phyloP scores from a whole-genome alignment of 2,888 invertebrate genomes.

The Lasioglossum lativentre region DNA sequence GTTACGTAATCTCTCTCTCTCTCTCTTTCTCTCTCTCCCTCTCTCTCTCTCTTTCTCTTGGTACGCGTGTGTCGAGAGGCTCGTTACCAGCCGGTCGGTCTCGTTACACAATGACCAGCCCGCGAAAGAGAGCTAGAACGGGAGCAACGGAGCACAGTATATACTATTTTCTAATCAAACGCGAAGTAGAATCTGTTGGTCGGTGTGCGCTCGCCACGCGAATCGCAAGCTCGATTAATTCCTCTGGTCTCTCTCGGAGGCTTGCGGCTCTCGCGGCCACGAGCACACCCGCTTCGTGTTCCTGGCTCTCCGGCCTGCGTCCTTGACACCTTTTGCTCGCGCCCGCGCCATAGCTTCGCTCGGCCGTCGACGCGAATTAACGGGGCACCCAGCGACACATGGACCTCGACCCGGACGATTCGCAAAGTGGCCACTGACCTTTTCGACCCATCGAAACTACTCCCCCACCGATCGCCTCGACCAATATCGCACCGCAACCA shows the following conservation, averaged over 20 bases:
- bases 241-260: background rate
- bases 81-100: constrained; percentile 47
- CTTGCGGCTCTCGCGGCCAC: background rate
- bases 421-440: constrained; percentile 73
- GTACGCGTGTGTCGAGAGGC: constrained; percentile 33
- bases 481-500: background rate
- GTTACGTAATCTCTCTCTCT: constrained; percentile 55
- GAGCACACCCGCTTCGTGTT: constrained; percentile 26
- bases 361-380: constrained; percentile 52
- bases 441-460: constrained; percentile 56
- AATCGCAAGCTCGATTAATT: constrained; percentile 6
- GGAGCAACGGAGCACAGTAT: constrained; percentile 36
- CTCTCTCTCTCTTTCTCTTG: background rate
- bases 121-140: constrained; percentile 7
- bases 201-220: constrained; percentile 35
- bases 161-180: constrained; percentile 68
- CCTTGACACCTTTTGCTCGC: constrained; percentile 79
- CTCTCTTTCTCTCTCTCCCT: background rate
- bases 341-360: constrained; percentile 22
- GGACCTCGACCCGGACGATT: constrained; percentile 62
- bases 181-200: constrained; percentile 47
- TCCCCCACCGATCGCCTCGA: background rate
- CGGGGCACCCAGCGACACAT: constrained; percentile 37
- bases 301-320: constrained; percentile 65
- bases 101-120: constrained; percentile 62